Conservation (phyloP, 2,888 invertebrate genomes). For the Euclidia mi region DNA sequence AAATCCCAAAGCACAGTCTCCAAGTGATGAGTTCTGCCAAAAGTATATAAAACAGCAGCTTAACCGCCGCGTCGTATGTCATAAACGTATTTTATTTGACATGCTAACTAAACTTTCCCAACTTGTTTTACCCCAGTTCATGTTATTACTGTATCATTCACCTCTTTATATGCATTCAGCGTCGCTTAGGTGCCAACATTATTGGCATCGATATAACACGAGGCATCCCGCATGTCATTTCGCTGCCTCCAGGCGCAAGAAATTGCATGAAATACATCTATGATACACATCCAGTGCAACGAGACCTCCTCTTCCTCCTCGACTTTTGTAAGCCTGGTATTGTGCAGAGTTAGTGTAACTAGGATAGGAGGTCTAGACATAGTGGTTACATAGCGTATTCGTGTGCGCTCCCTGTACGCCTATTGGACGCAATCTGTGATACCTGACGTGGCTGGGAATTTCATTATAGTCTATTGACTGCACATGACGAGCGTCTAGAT, state of each 20-base stretch:
- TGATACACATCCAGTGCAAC: slow-evolving; percentile 62
- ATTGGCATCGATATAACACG: slow-evolving; percentile 80
- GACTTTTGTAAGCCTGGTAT: slow-evolving; percentile 18
- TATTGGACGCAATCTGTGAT: slow-evolving; percentile 86
- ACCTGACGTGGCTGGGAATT: slow-evolving; percentile 84
- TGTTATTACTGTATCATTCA: slow-evolving; percentile 47
- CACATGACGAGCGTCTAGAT: slow-evolving; percentile 73
- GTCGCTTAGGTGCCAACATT: slow-evolving; percentile 70
- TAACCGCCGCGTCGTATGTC: not conserved
- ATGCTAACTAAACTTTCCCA: slow-evolving; percentile 16
- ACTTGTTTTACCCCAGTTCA: slow-evolving; percentile 15
- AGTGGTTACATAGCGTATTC: slow-evolving; percentile 64
- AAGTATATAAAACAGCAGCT: not conserved
- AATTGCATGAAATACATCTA: slow-evolving; percentile 84
- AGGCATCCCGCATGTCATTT: slow-evolving; percentile 81
- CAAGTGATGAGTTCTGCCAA: too few species aligned
- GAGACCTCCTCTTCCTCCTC: slow-evolving; percentile 52
- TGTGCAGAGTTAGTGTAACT: slow-evolving; percentile 29
- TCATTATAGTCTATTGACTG: slow-evolving; percentile 83
- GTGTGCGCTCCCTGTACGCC: slow-evolving; percentile 73
- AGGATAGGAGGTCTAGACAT: slow-evolving; percentile 56
- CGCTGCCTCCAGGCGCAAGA: slow-evolving; percentile 83
- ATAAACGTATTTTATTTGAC: not conserved
- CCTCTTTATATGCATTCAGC: slow-evolving; percentile 63
- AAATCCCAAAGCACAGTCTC: too few species aligned